A percentile compares a stretch with the other conserved stretches of the same genome.
Conservation (phyloP, 2,888 invertebrate species). For the Biston betularia region DNA sequence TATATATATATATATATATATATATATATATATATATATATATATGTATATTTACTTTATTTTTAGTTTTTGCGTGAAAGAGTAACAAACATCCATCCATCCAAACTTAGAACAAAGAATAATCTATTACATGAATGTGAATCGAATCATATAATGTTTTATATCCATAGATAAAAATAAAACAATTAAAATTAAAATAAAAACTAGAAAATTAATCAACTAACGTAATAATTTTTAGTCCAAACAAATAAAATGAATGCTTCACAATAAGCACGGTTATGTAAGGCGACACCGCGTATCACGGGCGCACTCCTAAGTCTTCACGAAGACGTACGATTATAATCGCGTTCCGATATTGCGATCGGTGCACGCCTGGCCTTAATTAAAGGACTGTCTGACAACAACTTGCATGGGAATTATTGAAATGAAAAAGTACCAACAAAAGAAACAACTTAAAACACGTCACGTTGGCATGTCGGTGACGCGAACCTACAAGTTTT, state of each 20-base stretch:
- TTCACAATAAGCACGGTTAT: constrained; percentile 63
- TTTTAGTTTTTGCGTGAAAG: no score
- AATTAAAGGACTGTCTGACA: constrained; percentile 64
- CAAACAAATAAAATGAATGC: constrained; percentile 37
- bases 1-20: no score
- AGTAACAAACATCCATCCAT: no score
- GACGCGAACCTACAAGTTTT: no score
- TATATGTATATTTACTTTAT: no score
- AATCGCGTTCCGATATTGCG: constrained; percentile 85
- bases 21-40: no score
- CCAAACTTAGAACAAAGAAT: no score
- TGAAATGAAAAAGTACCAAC: background rate
- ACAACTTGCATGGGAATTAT: constrained; percentile 10
- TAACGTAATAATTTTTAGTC: constrained; percentile 5
- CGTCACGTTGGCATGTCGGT: no score
- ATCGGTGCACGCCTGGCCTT: constrained; percentile 83
- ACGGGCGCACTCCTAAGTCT: constrained; percentile 73
- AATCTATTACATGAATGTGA: no score
- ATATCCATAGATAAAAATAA: background rate
- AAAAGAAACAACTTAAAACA: no score
- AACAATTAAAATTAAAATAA: background rate
- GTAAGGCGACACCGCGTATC: constrained; percentile 80
- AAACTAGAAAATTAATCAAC: background rate
- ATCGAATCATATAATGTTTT: background rate
- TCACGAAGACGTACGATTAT: constrained; percentile 86